Evolutionary conservation across 1,140 invertebrate species (phyloP), one percentile per base, ranked within the genome.

Genomic region (Pectinophora gossypiella): DNA sequence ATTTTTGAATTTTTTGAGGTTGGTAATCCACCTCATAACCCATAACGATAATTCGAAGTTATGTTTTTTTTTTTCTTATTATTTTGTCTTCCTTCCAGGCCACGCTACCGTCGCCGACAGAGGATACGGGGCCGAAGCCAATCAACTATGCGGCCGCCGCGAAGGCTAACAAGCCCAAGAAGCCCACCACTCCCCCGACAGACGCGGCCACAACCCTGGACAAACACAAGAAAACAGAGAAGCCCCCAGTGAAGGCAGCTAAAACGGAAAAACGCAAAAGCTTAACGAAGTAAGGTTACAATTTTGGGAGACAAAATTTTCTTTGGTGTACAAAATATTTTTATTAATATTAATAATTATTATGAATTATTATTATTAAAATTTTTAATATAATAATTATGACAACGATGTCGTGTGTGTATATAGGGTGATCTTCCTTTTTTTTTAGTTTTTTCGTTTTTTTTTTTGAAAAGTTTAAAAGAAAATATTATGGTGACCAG

Each of bases 131-230:
- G 10, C 51, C 63, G n/a, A 85, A 85, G 45, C 82, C 82, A 0
- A 76, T 85, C n/a, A 85, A 85, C 64, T 85, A 85, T 43, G 82
- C 82, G 1, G 82, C 82, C 0, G 82, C 82, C 0, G 82, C 82
- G 1, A 79, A 77, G 44, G 75, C 80, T 0, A 79, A 70, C 54
- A 82, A 83, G 32, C 78, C 82, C 5, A 76, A 77, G 18, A 78
- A 77, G 21, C 56, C 72, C 0, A 45, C 59, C 3, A 48, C 70
- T 20, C 46, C 73, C 44, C 18, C 35, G 55, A 20, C 38, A 59
- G 10, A 47, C 56, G 5, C 21, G 27, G 22, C 16, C 15, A 18
- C 66, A 65, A 46, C 19, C 51, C n/a, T n/a, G n/a, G n/a, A 1
- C 18, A 20, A 44, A 9, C 42, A 19, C 16, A 5, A 5, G 42